Percentiles rank a stretch among this genome's conserved stretches.
Evolutionary conservation across 2,797 vertebrate species (phyloP).

Genomic region (Sebastes oblongus): DNA sequence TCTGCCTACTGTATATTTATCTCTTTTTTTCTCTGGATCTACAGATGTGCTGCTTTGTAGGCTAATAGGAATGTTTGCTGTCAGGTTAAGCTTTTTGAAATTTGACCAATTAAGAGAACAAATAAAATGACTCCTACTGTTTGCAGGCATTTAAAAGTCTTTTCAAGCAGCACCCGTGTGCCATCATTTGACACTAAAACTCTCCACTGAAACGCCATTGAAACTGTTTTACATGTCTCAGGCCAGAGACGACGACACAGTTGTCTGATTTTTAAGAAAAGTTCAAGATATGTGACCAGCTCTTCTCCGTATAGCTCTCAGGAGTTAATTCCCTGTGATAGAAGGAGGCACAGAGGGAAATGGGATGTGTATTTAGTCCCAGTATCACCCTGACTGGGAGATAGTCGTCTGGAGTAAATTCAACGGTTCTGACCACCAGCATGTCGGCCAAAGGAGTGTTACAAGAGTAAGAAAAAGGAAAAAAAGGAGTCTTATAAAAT

Average conservation of each 20-base stretch:
- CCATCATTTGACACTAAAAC: not conserved
- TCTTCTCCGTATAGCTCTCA: not conserved
- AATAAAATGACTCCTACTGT: not conserved
- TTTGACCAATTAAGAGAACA: not conserved
- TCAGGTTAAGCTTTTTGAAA: not conserved
- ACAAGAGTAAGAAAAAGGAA: not conserved
- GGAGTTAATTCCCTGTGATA: too few species aligned
- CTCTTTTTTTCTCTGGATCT: constrained; percentile 61
- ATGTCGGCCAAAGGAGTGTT: not conserved
- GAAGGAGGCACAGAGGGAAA: not conserved
- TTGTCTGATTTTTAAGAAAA: not conserved
- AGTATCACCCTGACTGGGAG: not conserved
- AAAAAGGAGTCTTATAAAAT: not conserved
- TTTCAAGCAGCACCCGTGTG: not conserved
- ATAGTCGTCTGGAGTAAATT: not conserved
- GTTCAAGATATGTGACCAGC: not conserved
- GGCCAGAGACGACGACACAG: not conserved
- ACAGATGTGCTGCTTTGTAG: constrained; percentile 1
- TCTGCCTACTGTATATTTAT: constrained; percentile 53
- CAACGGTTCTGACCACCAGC: not conserved
- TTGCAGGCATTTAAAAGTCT: not conserved
- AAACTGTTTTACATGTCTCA: not conserved
- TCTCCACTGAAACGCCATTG: not conserved
- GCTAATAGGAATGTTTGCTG: not conserved
- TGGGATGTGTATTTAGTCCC: not conserved